Evolutionary conservation across 2,797 vertebrate species (phyloP).

Genomic region (Sarcophilus harrisii): DNA sequence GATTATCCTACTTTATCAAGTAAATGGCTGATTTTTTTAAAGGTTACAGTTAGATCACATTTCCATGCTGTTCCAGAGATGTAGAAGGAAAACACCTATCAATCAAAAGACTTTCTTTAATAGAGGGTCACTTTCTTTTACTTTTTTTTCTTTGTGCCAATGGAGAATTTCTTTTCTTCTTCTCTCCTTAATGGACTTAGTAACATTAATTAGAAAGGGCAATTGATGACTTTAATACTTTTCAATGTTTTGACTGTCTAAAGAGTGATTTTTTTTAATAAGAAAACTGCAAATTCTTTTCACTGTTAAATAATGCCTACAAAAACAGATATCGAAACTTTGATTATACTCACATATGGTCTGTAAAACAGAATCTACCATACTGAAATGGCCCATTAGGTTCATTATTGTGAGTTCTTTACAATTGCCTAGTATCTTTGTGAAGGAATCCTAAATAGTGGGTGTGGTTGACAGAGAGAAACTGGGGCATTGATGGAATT

Average conservation of each 20-base stretch:
- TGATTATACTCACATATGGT: neutral
- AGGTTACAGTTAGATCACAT: slow-evolving; percentile 76
- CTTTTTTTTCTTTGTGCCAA: slow-evolving; percentile 66
- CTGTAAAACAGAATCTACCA: neutral
- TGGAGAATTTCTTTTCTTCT: slow-evolving; percentile 44
- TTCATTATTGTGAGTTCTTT: neutral
- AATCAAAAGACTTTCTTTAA: slow-evolving; percentile 51
- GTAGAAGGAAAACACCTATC: slow-evolving; percentile 50
- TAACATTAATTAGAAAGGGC: slow-evolving; percentile 54
- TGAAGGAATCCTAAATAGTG: too few relatives aligned
- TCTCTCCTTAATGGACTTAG: slow-evolving; percentile 15
- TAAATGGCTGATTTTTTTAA: slow-evolving; percentile 71
- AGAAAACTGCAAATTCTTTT: slow-evolving; percentile 36
- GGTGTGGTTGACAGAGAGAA: too few relatives aligned
- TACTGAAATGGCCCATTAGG: neutral
- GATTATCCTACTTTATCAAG: slow-evolving; percentile 75
- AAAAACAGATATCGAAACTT: neutral
- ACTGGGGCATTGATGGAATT: too few relatives aligned
- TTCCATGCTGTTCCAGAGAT: neutral
- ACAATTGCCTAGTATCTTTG: neutral
- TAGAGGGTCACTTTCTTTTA: slow-evolving; percentile 56
- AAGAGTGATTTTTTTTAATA: slow-evolving; percentile 66
- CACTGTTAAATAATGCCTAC: slow-evolving; percentile 20
- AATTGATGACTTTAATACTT: slow-evolving; percentile 39
- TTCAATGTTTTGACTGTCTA: slow-evolving; percentile 12